A percentile compares a stretch with the other conserved stretches of the same genome.
phyloP scores from a whole-genome alignment of 2,888 invertebrate genomes.

The Chaetogeoica ovagalla region DNA sequence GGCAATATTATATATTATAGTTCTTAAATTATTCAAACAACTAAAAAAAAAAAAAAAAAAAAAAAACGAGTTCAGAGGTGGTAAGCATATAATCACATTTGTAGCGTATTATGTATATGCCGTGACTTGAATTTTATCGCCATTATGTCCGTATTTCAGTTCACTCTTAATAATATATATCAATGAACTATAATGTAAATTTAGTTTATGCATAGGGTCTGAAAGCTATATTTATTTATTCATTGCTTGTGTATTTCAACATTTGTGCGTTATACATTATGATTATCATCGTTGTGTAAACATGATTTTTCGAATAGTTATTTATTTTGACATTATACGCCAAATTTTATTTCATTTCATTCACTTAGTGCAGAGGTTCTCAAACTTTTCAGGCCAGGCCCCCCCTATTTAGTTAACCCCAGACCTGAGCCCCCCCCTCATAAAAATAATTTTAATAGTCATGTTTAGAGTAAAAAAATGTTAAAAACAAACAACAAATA shows the following conservation, averaged over 20 bases:
- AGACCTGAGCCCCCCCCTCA: too few relatives aligned
- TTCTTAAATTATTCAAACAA: constrained; percentile 32
- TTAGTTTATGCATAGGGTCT: constrained; percentile 16
- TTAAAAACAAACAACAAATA: too few relatives aligned
- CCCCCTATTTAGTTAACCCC: too few relatives aligned
- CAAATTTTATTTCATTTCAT: too few relatives aligned
- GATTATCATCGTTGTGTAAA: too few relatives aligned
- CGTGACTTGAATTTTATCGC: constrained; percentile 42
- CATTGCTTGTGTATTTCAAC: not conserved
- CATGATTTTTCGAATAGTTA: too few relatives aligned
- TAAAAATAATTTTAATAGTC: too few relatives aligned
- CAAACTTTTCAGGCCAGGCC: too few relatives aligned
- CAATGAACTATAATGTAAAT: constrained; percentile 35
- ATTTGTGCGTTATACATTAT: not conserved
- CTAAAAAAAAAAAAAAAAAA: not conserved
- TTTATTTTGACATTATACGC: too few relatives aligned
- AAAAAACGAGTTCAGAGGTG: not conserved
- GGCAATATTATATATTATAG: constrained; percentile 6
- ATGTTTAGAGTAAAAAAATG: too few relatives aligned
- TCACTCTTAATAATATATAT: constrained; percentile 30
- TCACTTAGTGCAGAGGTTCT: too few relatives aligned
- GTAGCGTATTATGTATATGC: not conserved
- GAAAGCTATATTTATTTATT: not conserved
- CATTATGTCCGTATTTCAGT: not conserved
- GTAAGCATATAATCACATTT: constrained; percentile 39